Base-by-base conservation (phyloP, 2,113 vertebrate genomes). In the Azemiops feae region DNA sequence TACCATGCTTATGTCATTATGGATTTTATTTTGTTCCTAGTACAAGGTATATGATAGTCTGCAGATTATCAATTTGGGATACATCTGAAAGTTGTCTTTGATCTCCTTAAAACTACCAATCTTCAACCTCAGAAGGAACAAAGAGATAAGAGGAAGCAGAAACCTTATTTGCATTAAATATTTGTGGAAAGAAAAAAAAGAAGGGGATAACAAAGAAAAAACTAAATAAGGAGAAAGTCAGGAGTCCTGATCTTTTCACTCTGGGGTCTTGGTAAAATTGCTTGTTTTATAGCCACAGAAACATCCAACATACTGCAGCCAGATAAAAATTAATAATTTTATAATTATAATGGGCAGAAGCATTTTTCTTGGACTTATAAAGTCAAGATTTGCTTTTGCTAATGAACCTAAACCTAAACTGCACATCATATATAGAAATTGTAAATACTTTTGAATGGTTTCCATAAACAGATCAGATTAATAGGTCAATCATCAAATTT, bases 41-140 rank as follows among this genome's bases (percentile, higher is more conserved):
- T 96, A 96, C 93, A 95, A 97, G 96, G 96, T 97, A 89, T 96
- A 95, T 96, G 95, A 94, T 96, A 96, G 96, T 96, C 97, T 95
- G 94, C 90, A 97, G 95, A 97, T 96, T 97, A 96, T 96, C 96
- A 96, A 96, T 97, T 97, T 97, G 95, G 92, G 94, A 96, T 97
- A 96, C 92, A 94, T 97, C 95, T 96, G 95, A 96, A 95, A 96
- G 90, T 96, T 96, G 96, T 93, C 96, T 96, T 97, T 97, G 96
- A 97, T 97, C 96, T 97, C 86, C 95, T 94, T 95, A 96, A 96
- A 97, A 92, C 95, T 97, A 96, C 96, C 96, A 97, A 95, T 96
- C 93, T 96, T 95, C 92, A 87, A 95, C 93, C 94, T 96, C 89
- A 92, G 94, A 95, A 96, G 93, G 94, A 97, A 96, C 95, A 97